Evolutionary conservation across 2,797 vertebrate species (phyloP).

Genomic region (Poeciliopsis turneri): DNA sequence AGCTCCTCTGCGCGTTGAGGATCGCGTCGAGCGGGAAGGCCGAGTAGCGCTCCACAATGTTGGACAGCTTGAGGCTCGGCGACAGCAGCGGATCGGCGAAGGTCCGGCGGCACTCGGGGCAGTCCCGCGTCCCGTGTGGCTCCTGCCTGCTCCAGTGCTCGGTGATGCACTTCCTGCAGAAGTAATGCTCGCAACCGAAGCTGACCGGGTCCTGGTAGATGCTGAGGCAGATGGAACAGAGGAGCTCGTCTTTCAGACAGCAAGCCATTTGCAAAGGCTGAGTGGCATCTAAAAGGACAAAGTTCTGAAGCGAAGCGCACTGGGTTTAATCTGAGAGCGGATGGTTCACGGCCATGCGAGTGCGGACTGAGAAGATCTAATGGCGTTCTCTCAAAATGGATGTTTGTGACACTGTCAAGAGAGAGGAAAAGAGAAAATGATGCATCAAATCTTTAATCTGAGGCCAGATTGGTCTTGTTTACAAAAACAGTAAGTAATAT

Average conservation of each 20-base stretch:
- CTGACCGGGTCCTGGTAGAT: slow-evolving; percentile 98
- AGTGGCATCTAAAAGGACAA: slow-evolving; percentile 68
- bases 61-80: slow-evolving; percentile 96
- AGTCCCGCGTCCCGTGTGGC: slow-evolving; percentile 88
- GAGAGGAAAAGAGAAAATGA: slow-evolving; percentile 15
- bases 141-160: slow-evolving; percentile 98
- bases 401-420: slow-evolving; percentile 39
- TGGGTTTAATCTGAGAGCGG: slow-evolving; percentile 47
- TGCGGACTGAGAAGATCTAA: slow-evolving; percentile 27
- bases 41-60: slow-evolving; percentile 97
- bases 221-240: slow-evolving; percentile 98
- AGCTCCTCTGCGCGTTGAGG: slow-evolving; percentile 89
- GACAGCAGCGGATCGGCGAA: slow-evolving; percentile 91
- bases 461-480: background rate
- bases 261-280: slow-evolving; percentile 86
- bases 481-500: slow-evolving; percentile 1
- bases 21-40: slow-evolving; percentile 96
- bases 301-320: slow-evolving; percentile 28
- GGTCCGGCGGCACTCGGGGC: slow-evolving; percentile 94
- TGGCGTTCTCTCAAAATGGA: slow-evolving; percentile 22
- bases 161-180: slow-evolving; percentile 96
- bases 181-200: slow-evolving; percentile 98
- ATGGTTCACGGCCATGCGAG: slow-evolving; percentile 43
- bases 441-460: background rate
- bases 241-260: slow-evolving; percentile 97